Base-by-base conservation (phyloP, 1,140 invertebrate genomes). In the Magallana angulata region DNA sequence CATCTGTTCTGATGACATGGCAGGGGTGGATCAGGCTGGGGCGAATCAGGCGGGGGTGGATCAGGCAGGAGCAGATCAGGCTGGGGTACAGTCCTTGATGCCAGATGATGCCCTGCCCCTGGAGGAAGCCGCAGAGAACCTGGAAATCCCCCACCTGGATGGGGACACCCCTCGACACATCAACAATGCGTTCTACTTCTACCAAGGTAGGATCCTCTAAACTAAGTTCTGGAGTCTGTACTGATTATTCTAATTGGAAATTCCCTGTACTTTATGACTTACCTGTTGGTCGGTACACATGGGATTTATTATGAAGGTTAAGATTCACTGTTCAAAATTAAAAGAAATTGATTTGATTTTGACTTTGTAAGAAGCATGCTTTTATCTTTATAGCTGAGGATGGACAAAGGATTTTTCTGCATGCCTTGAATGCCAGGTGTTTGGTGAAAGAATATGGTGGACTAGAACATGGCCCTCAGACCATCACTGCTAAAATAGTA, bases 391-490 rank as follows among this genome's bases (percentile, higher is more conserved):
- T 92, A 94, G 94, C 95, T 71, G 91, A 89, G 59, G 98, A 98
- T 95, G 98, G 98, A 0, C 98, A 99, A 94, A 97, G 98, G 93
- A 96, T 99, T 56, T 99, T 98, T 94, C 94, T 99, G 80, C 97
- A 99, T 95, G 97, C 97, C 5, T 94, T 99, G 89, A 99, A 99
- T 95, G 96, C 97, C 3, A 97, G 97, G 83, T 98, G 99, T 96
- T 94, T 99, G 89, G 97, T 97, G 92, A 96, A 97, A 76, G 96
- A 97, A 80, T 99, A 98, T 95, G 98, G 97, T 18, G 96, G 96
- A 76, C 95, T 99, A 80, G 97, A 97, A 87, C 95, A 96, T 68
- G 97, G 97, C 87, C 98, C 98, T 0, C 94, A 95, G 6, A 92
- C 95, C 9, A 96, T 99, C 58, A 94, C 90, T 60, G 95, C 93